Evolutionary conservation across 2,797 vertebrate species (phyloP), one percentile per base, ranked within the genome.

Genomic region (Xiphorhynchus erythropygius): DNA sequence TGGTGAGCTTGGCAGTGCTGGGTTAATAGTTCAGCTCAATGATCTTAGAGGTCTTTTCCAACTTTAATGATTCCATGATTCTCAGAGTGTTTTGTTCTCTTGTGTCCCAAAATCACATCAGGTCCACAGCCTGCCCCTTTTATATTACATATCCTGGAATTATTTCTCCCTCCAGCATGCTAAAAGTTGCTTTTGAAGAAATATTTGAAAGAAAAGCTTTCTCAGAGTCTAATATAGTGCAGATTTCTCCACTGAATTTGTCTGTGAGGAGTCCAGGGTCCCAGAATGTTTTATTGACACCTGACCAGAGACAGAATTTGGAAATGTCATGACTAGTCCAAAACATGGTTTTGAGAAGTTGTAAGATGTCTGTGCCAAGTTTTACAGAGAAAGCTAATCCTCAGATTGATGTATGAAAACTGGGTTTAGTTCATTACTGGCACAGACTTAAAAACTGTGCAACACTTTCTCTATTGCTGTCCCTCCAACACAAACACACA

Each of bases 381-480:
- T 93, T 92, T 89, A 82, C 21, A 41, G 88, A 55, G 80, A 95
- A 96, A 96, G 75, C 56, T 87, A 96, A 96, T 93, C 95, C 86
- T 95, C 82, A 76, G 69, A 90, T 94, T 89, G 50, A 96, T 80
- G 32, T 71, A 49, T 56, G 87, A 95, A 96, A 73, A 49, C 28
- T 79, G 63, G 5, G 17, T 74, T 90, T 94, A 96, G 94, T 95
- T 71, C 59, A 32, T 88, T 94, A 70, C 64, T 89, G 67, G 65
- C 64, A 67, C 3, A 70, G 47, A 83, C 53, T 91, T 95, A 59
- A 89, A 91, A 74, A 76, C 60, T 89, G 41, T 37, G 32, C 59
- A 91, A 84, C 84, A 85, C 79, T 85, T 93, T 77, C 85, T 86
- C 25, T 89, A 73, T 70, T 92, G 62, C 77, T 0, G 0, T 76